These are phyloP conservation scores for Sarcophaga variegata DNA, from an alignment of 2,888 invertebrate species.

Conservation along the genomic window DNA sequence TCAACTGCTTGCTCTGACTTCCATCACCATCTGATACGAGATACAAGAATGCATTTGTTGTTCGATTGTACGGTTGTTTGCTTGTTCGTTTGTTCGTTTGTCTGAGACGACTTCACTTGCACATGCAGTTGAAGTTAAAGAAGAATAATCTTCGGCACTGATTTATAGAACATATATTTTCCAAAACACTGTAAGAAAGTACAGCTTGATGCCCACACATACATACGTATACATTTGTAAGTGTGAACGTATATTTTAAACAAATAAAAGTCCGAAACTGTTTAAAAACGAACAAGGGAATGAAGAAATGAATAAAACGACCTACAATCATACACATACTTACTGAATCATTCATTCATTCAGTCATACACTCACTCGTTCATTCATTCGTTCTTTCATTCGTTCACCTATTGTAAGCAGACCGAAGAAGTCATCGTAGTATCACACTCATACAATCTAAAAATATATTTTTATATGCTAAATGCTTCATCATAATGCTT, in stretches of 20 bases:
- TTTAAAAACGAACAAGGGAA: conserved; percentile 31
- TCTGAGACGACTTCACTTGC: neutral
- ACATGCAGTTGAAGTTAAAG: neutral
- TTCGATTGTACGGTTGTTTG: too few relatives aligned
- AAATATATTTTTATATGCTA: neutral
- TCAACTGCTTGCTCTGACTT: too few relatives aligned
- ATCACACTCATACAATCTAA: neutral
- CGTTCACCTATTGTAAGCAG: conserved; percentile 24
- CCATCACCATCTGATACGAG: too few relatives aligned
- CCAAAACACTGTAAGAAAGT: neutral
- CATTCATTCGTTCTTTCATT: conserved; percentile 9
- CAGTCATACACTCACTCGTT: neutral
- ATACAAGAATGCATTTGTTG: too few relatives aligned
- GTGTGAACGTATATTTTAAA: neutral
- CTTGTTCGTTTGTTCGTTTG: too few relatives aligned
- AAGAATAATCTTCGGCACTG: conserved; percentile 14
- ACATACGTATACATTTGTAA: neutral
- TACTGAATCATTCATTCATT: conserved; percentile 9
- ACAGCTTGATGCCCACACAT: too few relatives aligned
- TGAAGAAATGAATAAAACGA: conserved; percentile 19
- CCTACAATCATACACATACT: conserved; percentile 29
- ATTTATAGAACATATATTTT: conserved; percentile 39
- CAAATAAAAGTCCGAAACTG: conserved; percentile 48
- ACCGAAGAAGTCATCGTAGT: conserved; percentile 57
- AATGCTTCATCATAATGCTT: neutral